Base-by-base conservation (phyloP, 1,140 invertebrate genomes). In the Heliconius nattereri region DNA sequence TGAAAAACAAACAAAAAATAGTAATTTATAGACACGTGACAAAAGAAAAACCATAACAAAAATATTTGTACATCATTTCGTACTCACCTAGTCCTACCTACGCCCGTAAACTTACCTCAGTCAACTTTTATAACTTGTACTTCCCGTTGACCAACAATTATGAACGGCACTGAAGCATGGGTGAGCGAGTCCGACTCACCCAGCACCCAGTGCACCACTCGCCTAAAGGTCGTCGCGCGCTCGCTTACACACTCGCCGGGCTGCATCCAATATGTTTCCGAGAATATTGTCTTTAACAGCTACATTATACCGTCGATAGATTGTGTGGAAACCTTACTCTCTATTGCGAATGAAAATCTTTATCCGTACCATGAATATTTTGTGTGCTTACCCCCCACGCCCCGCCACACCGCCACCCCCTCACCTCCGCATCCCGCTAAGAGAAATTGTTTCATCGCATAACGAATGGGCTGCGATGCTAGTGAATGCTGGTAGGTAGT, bases 251-350 rank as follows among this genome's bases (percentile, higher is more conserved):
- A 92, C 88, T 89, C 91, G 87, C 85, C 87, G 90, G 87, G 89
- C 90, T 94, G 92, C 92, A 92, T 94, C 90, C 92, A 94, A 92
- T 94, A 94, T 92, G 92, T 94, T 91, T 88, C 89, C 90, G 81
- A 87, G 89, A 88, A 91, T 92, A 92, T 92, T 92, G 92, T 94
- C 92, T 92, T 94, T 94, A 94, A 94, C 92, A 90, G 91, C 90
- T 91, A 91, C 90, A 94, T 94, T 94, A 92, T 92, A 89, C 86
- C 80, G 84, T 84, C 86, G 90, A 91, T 92, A 90, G 92, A 92
- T 93, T 92, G 91, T 86, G 84, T 79, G 85, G 79, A 81, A 81
- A 81, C 86, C 85, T 72, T 81, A 72, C 77, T 77, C 66, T 78
- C 81, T 82, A 83, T 83, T 77, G 80, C 81, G 79, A 84, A 87